These are phyloP conservation scores for Peribatodes rhomboidaria DNA, from an alignment of 2,888 invertebrate species.

Conservation along the genomic window DNA sequence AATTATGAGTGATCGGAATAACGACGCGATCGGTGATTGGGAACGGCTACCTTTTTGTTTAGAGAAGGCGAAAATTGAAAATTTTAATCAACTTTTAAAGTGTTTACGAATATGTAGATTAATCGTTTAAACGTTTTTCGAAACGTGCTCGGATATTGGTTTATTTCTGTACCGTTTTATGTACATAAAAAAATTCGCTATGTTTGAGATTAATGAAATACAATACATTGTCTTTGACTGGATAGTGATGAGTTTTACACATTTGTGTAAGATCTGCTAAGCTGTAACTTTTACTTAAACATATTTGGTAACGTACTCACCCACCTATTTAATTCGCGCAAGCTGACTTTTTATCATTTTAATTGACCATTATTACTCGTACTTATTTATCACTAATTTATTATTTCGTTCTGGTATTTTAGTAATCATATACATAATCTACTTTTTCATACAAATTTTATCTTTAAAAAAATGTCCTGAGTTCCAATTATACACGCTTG, in stretches of 20 bases:
- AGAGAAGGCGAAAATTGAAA: neutral
- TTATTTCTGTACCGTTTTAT: no score
- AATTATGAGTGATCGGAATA: constrained; percentile 18
- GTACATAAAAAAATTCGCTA: neutral
- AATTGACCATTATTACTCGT: neutral
- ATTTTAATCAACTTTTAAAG: no score
- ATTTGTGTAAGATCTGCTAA: no score
- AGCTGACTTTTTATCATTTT: neutral
- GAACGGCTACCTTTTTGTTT: neutral
- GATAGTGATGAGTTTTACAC: neutral
- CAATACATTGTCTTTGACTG: neutral
- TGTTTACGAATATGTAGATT: no score
- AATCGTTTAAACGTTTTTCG: no score
- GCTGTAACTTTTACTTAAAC: no score
- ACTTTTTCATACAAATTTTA: neutral
- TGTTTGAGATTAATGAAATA: neutral
- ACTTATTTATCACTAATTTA: neutral
- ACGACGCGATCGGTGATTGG: neutral
- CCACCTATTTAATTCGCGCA: no score
- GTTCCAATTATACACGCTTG: constrained; percentile 7
- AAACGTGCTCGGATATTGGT: no score
- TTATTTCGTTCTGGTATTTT: neutral
- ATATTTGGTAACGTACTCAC: no score
- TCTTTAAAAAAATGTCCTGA: neutral
- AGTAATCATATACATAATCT: neutral